These are phyloP conservation scores for Malurus cyaneus DNA, from an alignment of 2,113 vertebrate genomes.

Conservation along the genomic window DNA sequence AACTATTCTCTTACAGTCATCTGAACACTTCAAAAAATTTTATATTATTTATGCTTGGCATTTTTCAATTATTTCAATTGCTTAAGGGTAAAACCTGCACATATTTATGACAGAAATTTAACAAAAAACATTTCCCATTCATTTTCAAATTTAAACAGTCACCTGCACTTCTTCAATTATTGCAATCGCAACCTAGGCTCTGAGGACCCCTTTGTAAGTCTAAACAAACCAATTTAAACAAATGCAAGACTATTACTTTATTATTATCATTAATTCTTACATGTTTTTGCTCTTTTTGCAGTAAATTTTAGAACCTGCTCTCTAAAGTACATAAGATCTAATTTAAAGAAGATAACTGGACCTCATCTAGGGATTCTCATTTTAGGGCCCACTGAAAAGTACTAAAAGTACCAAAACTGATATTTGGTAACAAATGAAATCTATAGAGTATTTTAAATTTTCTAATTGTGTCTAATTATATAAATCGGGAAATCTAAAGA, in stretches of 20 bases:
- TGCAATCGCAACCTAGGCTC: neutral
- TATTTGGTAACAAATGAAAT: neutral
- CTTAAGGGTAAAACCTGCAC: neutral
- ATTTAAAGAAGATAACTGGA: neutral
- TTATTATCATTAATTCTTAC: neutral
- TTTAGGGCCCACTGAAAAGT: neutral
- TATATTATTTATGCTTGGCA: neutral
- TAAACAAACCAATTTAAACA: neutral
- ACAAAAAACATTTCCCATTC: neutral
- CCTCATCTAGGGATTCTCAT: neutral
- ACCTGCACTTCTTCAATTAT: neutral
- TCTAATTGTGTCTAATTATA: neutral
- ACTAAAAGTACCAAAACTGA: neutral
- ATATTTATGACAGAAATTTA: neutral
- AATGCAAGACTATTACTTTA: neutral
- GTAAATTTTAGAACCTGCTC: neutral
- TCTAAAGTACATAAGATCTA: neutral
- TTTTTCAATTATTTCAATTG: neutral
- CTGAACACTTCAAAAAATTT: neutral
- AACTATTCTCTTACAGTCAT: neutral
- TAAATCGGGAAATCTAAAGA: neutral
- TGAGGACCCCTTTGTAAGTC: neutral
- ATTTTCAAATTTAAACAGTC: neutral
- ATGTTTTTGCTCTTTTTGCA: neutral
- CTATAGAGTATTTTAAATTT: neutral